These are phyloP conservation scores for Alligator sinensis DNA, from an alignment of 2,113 vertebrate species.

Conservation along the genomic window DNA sequence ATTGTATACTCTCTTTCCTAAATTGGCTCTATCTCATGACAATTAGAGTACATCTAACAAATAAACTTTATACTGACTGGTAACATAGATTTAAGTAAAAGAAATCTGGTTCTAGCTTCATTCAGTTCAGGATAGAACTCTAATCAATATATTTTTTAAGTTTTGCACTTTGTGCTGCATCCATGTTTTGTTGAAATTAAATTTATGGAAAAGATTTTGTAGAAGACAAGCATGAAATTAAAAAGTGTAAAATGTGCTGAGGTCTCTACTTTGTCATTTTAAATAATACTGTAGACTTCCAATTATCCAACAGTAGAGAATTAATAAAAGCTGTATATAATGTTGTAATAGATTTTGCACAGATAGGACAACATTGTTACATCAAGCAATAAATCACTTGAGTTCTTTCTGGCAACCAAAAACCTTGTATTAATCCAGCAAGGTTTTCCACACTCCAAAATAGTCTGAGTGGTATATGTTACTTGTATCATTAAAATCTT, in stretches of 20 bases:
- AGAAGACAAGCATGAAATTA: slow-evolving; percentile 84
- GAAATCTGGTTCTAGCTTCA: slow-evolving; percentile 39
- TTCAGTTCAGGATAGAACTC: slow-evolving; percentile 62
- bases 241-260: slow-evolving; percentile 79
- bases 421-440: slow-evolving; percentile 54
- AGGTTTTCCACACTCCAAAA: slow-evolving; percentile 68
- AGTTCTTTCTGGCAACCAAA: slow-evolving; percentile 57
- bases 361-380: slow-evolving; percentile 69
- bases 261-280: slow-evolving; percentile 72
- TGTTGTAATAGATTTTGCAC: slow-evolving; percentile 66
- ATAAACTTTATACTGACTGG: slow-evolving; percentile 32
- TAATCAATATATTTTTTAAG: slow-evolving; percentile 72
- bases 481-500: slow-evolving; percentile 79
- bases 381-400: slow-evolving; percentile 70
- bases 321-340: slow-evolving; percentile 76
- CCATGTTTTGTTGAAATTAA: slow-evolving; percentile 69
- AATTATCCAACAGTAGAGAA: slow-evolving; percentile 75
- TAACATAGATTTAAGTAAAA: slow-evolving; percentile 15
- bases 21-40: neutral
- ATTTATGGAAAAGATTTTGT: slow-evolving; percentile 80
- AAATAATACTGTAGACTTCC: slow-evolving; percentile 68
- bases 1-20: neutral
- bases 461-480: slow-evolving; percentile 66
- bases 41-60: neutral
- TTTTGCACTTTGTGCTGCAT: slow-evolving; percentile 55